These are phyloP conservation scores for Butorides virescens DNA, from an alignment of 2,113 vertebrate genomes.

Conservation along the genomic window DNA sequence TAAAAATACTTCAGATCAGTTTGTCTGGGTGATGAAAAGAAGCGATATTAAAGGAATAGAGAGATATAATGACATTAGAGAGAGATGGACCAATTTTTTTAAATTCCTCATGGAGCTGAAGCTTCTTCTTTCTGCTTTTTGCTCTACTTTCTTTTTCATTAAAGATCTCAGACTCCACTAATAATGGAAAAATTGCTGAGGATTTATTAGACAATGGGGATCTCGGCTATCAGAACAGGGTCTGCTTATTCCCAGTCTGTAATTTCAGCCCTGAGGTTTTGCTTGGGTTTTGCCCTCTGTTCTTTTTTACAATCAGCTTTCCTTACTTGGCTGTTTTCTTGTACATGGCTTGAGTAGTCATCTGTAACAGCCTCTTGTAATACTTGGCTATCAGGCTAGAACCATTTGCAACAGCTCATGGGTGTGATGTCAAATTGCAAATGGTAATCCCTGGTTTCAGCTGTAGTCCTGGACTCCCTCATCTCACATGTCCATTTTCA, in stretches of 20 bases:
- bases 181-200: background rate
- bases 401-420: background rate
- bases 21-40: conserved; percentile 7
- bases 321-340: background rate
- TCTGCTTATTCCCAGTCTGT: background rate
- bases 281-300: background rate
- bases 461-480: background rate
- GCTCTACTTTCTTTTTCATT: background rate
- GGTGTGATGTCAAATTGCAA: background rate
- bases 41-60: background rate
- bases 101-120: background rate
- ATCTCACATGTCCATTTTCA: background rate
- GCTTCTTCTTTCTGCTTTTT: background rate
- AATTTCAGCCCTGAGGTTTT: background rate
- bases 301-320: background rate
- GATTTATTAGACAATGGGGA: background rate
- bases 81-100: background rate
- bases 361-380: background rate
- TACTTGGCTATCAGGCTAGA: background rate
- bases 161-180: background rate
- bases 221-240: background rate
- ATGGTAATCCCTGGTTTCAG: background rate
- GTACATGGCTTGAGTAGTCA: background rate
- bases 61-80: background rate
- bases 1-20: conserved; percentile 13